These are phyloP conservation scores for Asarcornis scutulata DNA, from an alignment of 2,113 vertebrate genomes.

Conservation along the genomic window DNA sequence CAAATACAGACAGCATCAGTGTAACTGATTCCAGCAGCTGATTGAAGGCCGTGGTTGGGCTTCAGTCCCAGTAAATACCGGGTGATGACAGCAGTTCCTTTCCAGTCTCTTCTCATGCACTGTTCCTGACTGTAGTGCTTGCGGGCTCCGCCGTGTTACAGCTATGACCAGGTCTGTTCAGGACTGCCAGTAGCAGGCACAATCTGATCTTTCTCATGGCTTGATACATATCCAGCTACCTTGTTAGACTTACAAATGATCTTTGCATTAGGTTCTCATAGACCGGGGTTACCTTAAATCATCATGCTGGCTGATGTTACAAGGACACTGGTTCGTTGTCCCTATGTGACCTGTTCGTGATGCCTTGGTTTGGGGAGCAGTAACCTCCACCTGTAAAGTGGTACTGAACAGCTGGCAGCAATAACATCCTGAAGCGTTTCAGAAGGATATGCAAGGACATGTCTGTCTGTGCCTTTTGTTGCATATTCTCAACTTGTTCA, in stretches of 20 bases:
- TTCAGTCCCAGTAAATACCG: rapidly evolving
- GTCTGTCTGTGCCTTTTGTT: background rate
- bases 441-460: rapidly evolving
- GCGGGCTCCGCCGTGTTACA: background rate
- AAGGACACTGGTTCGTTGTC: rapidly evolving
- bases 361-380: background rate
- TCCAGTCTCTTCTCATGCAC: background rate
- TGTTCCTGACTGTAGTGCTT: background rate
- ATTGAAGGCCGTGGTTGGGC: background rate
- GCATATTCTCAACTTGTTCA: rapidly evolving
- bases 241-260: rapidly evolving
- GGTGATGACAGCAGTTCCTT: background rate
- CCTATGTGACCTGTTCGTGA: rapidly evolving
- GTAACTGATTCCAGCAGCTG: background rate
- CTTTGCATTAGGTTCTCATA: rapidly evolving
- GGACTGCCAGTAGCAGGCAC: background rate
- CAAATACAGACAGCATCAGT: rapidly evolving
- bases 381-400: rapidly evolving
- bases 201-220: background rate
- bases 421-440: rapidly evolving
- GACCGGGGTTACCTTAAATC: rapidly evolving
- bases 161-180: rapidly evolving
- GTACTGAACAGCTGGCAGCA: background rate
- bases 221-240: rapidly evolving
- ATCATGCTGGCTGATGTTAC: rapidly evolving